Conservation (phyloP, 2,797 vertebrate species). For the Poecilia picta region DNA sequence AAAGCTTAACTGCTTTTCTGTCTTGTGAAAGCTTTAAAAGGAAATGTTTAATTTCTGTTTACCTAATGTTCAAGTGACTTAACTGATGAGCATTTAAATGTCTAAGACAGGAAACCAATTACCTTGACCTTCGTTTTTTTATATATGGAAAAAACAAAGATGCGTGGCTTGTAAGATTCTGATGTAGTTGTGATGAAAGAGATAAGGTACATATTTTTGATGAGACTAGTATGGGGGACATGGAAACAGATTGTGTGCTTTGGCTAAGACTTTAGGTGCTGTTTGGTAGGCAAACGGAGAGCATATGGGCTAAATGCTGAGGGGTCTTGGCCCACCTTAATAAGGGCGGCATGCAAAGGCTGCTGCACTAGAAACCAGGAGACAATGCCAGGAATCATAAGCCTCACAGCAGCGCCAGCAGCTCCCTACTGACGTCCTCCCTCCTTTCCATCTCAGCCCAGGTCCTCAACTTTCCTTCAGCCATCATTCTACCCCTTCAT, state of each 20-base stretch:
- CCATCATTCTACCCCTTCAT: conserved; percentile 44
- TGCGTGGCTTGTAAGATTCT: conserved; percentile 44
- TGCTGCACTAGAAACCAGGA: conserved; percentile 57
- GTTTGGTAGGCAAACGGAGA: conserved; percentile 63
- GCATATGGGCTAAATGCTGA: conserved; percentile 78
- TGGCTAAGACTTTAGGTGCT: conserved; percentile 62
- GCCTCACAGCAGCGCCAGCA: conserved; percentile 50
- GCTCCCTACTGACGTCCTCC: conserved; percentile 60
- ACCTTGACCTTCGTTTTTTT: not conserved
- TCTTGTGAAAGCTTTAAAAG: not conserved
- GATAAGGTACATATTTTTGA: conserved; percentile 63
- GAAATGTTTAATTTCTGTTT: conserved; percentile 12
- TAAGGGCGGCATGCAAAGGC: conserved; percentile 65
- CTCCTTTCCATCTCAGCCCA: conserved; percentile 52
- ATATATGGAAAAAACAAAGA: conserved; percentile 20
- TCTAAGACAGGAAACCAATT: not conserved
- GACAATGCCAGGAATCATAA: conserved; percentile 73
- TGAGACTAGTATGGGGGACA: conserved; percentile 62
- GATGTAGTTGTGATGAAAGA: conserved; percentile 40
- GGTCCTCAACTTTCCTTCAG: conserved; percentile 51
- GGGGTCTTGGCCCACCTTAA: conserved; percentile 78
- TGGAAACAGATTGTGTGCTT: conserved; percentile 79
- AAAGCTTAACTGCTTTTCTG: not conserved
- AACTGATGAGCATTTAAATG: not conserved
- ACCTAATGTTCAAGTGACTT: not conserved